phyloP scores from a whole-genome alignment of 2,113 vertebrate species.

The Lophura nycthemera region DNA sequence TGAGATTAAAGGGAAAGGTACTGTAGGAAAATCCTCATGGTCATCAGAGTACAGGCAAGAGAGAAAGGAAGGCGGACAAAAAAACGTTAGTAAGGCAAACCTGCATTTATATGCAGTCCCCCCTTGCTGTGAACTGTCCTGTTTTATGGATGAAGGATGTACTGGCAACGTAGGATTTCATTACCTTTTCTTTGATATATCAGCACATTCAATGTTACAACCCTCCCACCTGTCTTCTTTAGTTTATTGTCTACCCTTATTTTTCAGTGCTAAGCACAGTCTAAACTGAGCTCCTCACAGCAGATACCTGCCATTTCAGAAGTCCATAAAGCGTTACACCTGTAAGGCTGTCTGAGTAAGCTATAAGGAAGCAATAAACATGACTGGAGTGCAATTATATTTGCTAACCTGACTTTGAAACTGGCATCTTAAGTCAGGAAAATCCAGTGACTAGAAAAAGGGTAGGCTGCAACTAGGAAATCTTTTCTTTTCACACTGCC shows the following conservation, averaged over 20 bases:
- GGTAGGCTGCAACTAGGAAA: not conserved
- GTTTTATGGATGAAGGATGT: conserved; percentile 36
- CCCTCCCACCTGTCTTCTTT: conserved; percentile 28
- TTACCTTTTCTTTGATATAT: conserved; percentile 46
- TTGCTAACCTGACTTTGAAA: conserved; percentile 16
- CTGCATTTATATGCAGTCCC: conserved; percentile 12
- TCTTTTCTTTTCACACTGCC: not conserved
- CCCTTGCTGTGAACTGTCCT: conserved; percentile 28
- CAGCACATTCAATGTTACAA: conserved; percentile 40
- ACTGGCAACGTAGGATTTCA: not conserved
- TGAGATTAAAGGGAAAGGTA: not conserved
- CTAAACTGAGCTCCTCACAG: not conserved
- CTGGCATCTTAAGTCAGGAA: not conserved
- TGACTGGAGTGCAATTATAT: conserved; percentile 5
- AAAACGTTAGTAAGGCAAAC: not conserved
- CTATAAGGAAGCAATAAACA: conserved; percentile 7
- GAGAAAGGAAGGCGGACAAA: not conserved
- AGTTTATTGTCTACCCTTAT: conserved; percentile 25
- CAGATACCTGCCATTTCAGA: not conserved
- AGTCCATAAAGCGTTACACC: not conserved
- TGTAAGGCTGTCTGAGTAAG: not conserved
- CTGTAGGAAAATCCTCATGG: not conserved
- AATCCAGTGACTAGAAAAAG: not conserved
- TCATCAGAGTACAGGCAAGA: not conserved
- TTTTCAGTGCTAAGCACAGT: not conserved